Base-by-base conservation (phyloP, 2,797 vertebrate genomes). In the Echeneis naucrates region DNA sequence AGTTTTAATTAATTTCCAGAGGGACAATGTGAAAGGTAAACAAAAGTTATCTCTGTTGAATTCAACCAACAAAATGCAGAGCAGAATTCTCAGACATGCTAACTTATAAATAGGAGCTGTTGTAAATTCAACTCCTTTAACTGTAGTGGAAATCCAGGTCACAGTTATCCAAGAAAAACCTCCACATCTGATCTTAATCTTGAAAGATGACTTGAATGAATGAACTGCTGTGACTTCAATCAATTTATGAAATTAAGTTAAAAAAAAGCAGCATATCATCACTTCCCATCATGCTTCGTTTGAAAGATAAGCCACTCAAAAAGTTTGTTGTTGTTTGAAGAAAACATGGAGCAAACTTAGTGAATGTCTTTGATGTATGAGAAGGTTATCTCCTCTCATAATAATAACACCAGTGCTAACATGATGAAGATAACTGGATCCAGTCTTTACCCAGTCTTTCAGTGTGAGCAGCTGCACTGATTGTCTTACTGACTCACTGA, bases 1-100 rank as follows among this genome's bases (percentile, higher is more conserved):
- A 44, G 35, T 66, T 67, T 45, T 62, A 61, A 73, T 80, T 65
- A 10, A 72, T 55, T 68, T 75, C 11, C 32, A 30, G 33, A 21
- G 52, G 23, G 44, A 35, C 45, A 38, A 70, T 50, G 8, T 54
- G 10, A 38, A 50, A 12, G 45, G 23, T 23, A 47, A 26, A 75
- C 32, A 24, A 30, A 48, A 2, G 2, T n/a, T 10, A 10, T 58
- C 26, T 35, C 27, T 60, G 48, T 59, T 40, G 8, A 48, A 48
- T 63, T 58, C n/a, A 55, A 30, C 44, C 7, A 44, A 8, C 21
- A 52, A n/a, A 45, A 4, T 55, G 14, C 3, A 38, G 8, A 17
- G 42, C 32, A 42, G 11, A 19, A 44, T 44, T 44, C 17, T 19
- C 7, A 9, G 17, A 44, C 42, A 3, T 42, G 6, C 5, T 14